phyloP scores from a whole-genome alignment of 2,797 vertebrate genomes.

The Gobionotothen gibberifrons region DNA sequence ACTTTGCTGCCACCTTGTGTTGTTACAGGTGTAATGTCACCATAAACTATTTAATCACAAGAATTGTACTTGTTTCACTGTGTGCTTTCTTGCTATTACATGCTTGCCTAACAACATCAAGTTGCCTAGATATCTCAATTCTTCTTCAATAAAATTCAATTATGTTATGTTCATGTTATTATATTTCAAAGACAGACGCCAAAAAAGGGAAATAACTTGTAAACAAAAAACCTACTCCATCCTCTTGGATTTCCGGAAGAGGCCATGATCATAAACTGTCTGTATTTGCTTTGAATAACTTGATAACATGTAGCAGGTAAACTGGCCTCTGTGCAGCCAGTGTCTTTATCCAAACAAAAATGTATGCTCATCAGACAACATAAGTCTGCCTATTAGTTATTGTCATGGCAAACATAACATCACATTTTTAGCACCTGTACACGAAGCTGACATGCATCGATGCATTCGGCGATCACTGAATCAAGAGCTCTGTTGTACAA shows the following conservation, averaged over 20 bases:
- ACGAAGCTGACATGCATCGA: slow-evolving; percentile 73
- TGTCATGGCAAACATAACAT: neutral
- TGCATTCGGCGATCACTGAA: slow-evolving; percentile 79
- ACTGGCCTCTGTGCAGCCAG: neutral
- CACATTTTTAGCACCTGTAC: slow-evolving; percentile 33
- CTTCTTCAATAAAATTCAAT: neutral
- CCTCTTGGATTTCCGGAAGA: slow-evolving; percentile 30
- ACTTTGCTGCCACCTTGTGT: slow-evolving; percentile 75
- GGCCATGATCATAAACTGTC: slow-evolving; percentile 2
- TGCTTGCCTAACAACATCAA: neutral
- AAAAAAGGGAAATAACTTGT: neutral
- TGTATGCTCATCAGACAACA: neutral
- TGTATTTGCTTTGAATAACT: neutral
- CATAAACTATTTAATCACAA: slow-evolving; percentile 31
- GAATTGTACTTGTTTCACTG: slow-evolving; percentile 8
- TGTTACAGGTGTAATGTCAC: neutral
- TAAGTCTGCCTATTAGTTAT: neutral
- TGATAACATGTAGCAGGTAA: neutral
- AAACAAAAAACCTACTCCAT: slow-evolving; percentile 19
- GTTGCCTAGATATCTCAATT: no score
- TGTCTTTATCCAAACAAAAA: neutral
- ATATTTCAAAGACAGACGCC: neutral
- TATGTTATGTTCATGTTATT: neutral
- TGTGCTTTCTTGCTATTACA: slow-evolving; percentile 15
- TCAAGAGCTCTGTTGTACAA: slow-evolving; percentile 72